Evolutionary conservation across 1,140 invertebrate species (phyloP), one percentile per base, ranked within the genome.

Genomic region (Cydia pomonella): DNA sequence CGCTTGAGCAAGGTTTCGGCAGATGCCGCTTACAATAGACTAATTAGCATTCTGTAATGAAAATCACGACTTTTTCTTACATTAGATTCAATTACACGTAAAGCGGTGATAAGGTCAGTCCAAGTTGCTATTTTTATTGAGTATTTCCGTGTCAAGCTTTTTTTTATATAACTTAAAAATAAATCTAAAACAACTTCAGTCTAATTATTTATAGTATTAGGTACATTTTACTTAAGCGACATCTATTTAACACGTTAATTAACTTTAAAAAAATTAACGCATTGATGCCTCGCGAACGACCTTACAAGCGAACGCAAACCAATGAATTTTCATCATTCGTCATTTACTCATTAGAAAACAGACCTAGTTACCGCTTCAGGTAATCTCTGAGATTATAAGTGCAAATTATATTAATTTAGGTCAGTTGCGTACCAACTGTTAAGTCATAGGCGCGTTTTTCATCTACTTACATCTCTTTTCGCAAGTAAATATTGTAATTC

Each of bases 1-100:
- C 16, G 27, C 16, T 69, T 69, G 64, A n/a, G 64, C 64, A 69
- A 69, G 64, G 64, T 69, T 69, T 69, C 29, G 64, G 64, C 64
- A 69, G 64, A 69, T 69, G 64, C n/a, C 9, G 64, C 64, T 18
- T 69, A 69, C 64, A 69, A 69, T 69, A 29, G n/a, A 41, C 64
- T 69, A 69, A 69, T 69, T 69, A 69, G 7, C 33, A 38, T 69
- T 69, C 64, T 69, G 64, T 69, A 69, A 69, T 69, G 64, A 38
- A 69, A 69, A 69, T 69, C 64, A 69, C 64, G 64, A 69, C n/a
- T 69, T 66, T 66, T 66, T 33, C 64, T 69, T 69, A 23, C 53
- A 59, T 59, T 59, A 21, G 18, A 59, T 59, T 21, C 53, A 23
- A 59, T 59, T 59, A 23, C 16, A 23, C 53, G n/a, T 9, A 53